Base-by-base conservation (phyloP, 2,888 invertebrate genomes). In the Dicroscelio sp. region DNA sequence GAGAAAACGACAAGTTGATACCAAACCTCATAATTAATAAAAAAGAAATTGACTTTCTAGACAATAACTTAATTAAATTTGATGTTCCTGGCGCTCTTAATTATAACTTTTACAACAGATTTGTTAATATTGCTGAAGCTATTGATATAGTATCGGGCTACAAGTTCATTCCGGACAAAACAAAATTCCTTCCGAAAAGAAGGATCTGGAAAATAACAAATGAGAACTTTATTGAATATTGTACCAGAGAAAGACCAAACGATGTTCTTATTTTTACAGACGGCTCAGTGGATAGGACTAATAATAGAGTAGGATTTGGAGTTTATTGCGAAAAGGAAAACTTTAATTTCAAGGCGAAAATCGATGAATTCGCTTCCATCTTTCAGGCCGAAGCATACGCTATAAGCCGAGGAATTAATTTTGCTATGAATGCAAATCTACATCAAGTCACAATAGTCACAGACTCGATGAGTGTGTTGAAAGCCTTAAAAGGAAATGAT, bases 191-290 rank as follows among this genome's bases (percentile, higher is more conserved):
- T n/a, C n/a, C 17, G 23, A 23, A 58, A 58, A 43, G 43, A 8
- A 43, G 10, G 14, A 43, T 43, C 14, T 43, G 43, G 8, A 43
- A n/a, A 75, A 25, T 33, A n/a, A 23, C 52, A 48, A 12, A 55
- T 75, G 31, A 55, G 38, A 14, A 14, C 10, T 33, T 55, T 52
- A 55, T 75, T 52, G 31, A 10, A 75, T n/a, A n/a, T n/a, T n/a
- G n/a, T n/a, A n/a, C n/a, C n/a, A 55, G n/a, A n/a, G 55, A 55
- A 55, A 55, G n/a, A 55, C 17, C 55, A 55, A n/a, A 55, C n/a
- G 12, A n/a, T 5, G 5, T 5, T 20, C 10, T 55, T 14, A 20
- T 55, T 55, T 55, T 17, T n/a, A 55, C 55, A 55, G 55, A 55
- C n/a, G 55, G 55, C 55, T 55, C 55, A 20, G 10, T 55, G n/a